Evolutionary conservation across 2,113 vertebrate genomes (phyloP).

Genomic region (Alligator mississippiensis): DNA sequence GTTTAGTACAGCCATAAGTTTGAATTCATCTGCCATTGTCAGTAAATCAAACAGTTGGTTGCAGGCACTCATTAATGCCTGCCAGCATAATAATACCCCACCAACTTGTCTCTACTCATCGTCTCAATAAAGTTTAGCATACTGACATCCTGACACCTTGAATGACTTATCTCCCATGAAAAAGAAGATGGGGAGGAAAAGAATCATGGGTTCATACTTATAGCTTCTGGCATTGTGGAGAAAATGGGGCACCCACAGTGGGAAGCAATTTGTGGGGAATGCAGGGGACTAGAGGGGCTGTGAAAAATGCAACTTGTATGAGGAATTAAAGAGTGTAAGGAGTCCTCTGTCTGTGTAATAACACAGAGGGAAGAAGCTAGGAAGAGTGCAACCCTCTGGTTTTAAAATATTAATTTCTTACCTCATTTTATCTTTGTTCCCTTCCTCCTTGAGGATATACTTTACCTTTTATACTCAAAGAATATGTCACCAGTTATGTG

Average conservation of each 20-base stretch:
- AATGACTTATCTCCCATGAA: neutral
- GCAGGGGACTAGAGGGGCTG: too few species aligned
- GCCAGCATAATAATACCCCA: neutral
- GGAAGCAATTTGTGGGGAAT: neutral
- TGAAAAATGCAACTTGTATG: neutral
- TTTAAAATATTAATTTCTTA: neutral
- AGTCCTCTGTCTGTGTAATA: too few species aligned
- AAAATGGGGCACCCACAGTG: neutral
- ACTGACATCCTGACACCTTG: neutral
- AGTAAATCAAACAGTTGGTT: neutral
- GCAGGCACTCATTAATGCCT: neutral
- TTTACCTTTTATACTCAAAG: neutral
- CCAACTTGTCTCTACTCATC: too few species aligned
- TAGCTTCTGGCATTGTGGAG: neutral
- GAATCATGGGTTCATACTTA: neutral
- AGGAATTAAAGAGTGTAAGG: neutral
- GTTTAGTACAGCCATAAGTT: neutral
- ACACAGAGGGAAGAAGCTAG: neutral
- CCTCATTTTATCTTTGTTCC: neutral
- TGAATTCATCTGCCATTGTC: neutral
- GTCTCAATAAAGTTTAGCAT: neutral
- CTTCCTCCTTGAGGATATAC: neutral
- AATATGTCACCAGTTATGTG: neutral
- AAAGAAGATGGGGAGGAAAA: rapidly evolving
- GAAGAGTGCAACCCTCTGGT: neutral